A percentile compares a stretch with the other conserved stretches of the same genome.
These are phyloP conservation scores for Meiosimyza decipiens DNA, from an alignment of 2,888 invertebrate species.

Conservation along the genomic window DNA sequence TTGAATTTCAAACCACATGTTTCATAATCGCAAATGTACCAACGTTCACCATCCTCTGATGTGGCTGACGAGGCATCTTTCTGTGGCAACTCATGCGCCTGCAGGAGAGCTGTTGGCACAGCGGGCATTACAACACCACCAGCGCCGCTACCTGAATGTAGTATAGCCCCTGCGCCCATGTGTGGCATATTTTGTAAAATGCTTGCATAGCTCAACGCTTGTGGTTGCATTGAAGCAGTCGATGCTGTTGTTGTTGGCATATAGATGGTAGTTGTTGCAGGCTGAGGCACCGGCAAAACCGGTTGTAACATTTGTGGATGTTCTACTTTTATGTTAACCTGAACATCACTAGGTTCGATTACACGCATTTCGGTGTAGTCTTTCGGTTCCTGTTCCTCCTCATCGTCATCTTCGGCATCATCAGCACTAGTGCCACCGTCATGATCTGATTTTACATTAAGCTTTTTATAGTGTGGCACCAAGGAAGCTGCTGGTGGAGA, in stretches of 20 bases:
- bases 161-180: constrained; percentile 43
- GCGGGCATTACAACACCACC: constrained; percentile 31
- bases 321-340: constrained; percentile 60
- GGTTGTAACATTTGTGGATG: constrained; percentile 42
- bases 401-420: constrained; percentile 43
- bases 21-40: constrained; percentile 60
- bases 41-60: constrained; percentile 61
- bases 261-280: constrained; percentile 22
- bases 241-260: constrained; percentile 40
- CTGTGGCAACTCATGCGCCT: constrained; percentile 44
- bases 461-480: constrained; percentile 38
- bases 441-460: constrained; percentile 48
- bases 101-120: constrained; percentile 33
- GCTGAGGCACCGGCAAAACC: constrained; percentile 37
- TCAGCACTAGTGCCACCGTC: constrained; percentile 43
- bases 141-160: constrained; percentile 42
- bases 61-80: constrained; percentile 59
- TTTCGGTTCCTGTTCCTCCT: constrained; percentile 57
- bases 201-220: constrained; percentile 14
- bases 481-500: constrained; percentile 44
- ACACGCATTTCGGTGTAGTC: constrained; percentile 58
- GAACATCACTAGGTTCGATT: constrained; percentile 46
- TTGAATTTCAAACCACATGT: constrained; percentile 60
- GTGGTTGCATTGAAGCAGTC: constrained; percentile 12
- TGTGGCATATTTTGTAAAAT: constrained; percentile 28